Base-by-base conservation (phyloP, 2,113 vertebrate species). In the Deroptyus accipitrinus region DNA sequence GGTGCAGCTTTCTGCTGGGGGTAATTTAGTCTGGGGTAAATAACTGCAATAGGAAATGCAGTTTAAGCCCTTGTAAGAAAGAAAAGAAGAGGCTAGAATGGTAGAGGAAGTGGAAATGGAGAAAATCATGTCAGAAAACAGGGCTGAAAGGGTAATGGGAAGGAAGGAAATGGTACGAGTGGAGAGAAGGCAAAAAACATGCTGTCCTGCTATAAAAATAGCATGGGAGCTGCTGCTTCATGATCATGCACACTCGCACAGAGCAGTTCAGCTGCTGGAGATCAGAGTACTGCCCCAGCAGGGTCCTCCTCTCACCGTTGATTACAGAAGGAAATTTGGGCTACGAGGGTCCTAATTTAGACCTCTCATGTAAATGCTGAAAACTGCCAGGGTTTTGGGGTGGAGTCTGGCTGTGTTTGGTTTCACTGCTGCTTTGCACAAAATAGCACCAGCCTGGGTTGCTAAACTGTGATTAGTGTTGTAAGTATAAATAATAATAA, bases 221-320 rank as follows among this genome's bases (percentile, higher is more conserved):
- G 10, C 13, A 3, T 33, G 35, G 61, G 35, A 94, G 10, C 39
- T 84, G 61, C 80, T 88, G 30, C 48, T 33, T 83, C 2, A 3
- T 62, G 51, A 41, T 81, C 51, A 24, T 0, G 5, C 63, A 74
- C 30, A n/a, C 39, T 55, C 25, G 17, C 17, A 48, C 19, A 19
- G 69, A 84, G 51, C 49, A 33, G n/a, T 46, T 86, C 13, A 68
- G 30, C 91, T 82, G 64, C 55, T 94, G 93, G 86, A 86, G 74
- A 51, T 25, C 14, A n/a, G 64, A 88, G 61, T 41, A 61, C 46
- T 55, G 69, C 20, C 88, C 12, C 83, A 88, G 91, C 61, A 1
- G 92, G 91, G 14, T 84, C 24, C 25, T 78, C 18, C 83, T 94
- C 86, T 96, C 91, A 86, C 27, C 4, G 25, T 63, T 94, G 86